Conservation (phyloP, 1,140 invertebrate genomes). For the Liolophura sinensis region DNA sequence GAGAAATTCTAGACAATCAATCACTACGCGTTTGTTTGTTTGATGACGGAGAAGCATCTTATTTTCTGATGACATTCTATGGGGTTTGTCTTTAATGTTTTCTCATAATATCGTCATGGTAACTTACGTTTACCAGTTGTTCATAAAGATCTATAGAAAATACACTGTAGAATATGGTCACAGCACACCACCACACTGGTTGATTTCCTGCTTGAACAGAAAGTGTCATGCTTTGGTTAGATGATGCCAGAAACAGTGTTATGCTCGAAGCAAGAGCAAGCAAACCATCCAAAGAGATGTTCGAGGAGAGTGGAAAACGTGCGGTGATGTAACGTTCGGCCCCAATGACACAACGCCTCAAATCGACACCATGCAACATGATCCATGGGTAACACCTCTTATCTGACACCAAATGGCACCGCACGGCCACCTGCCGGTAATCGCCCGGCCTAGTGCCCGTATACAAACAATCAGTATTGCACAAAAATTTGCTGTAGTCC, state of each 20-base stretch:
- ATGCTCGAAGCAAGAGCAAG: too few relatives aligned
- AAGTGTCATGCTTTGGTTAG: constrained; percentile 17
- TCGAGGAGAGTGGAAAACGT: constrained; percentile 22
- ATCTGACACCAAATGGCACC: constrained; percentile 27
- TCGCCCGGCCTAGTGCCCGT: constrained; percentile 14
- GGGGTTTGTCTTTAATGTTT: too few relatives aligned
- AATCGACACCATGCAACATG: constrained; percentile 26
- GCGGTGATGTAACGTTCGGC: constrained; percentile 32
- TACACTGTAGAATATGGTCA: too few relatives aligned
- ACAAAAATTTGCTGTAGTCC: constrained; percentile 22
- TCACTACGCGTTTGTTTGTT: too few relatives aligned
- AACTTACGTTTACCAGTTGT: too few relatives aligned
- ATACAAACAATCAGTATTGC: constrained; percentile 23
- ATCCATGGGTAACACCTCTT: constrained; percentile 24
- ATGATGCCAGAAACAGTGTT: constrained; percentile 18
- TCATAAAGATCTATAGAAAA: too few relatives aligned
- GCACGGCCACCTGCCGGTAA: constrained; percentile 23
- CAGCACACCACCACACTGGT: constrained; percentile 30
- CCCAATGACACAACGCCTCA: constrained; percentile 26
- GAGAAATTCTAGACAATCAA: too few relatives aligned
- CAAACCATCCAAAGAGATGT: too few relatives aligned
- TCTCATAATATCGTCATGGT: too few relatives aligned
- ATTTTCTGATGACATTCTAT: too few relatives aligned
- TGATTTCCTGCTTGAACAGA: constrained; percentile 13
- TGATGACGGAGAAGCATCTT: too few relatives aligned